These are phyloP conservation scores for Phallusia fumigata DNA, from an alignment of 23 tunicate genomes.

Conservation along the genomic window DNA sequence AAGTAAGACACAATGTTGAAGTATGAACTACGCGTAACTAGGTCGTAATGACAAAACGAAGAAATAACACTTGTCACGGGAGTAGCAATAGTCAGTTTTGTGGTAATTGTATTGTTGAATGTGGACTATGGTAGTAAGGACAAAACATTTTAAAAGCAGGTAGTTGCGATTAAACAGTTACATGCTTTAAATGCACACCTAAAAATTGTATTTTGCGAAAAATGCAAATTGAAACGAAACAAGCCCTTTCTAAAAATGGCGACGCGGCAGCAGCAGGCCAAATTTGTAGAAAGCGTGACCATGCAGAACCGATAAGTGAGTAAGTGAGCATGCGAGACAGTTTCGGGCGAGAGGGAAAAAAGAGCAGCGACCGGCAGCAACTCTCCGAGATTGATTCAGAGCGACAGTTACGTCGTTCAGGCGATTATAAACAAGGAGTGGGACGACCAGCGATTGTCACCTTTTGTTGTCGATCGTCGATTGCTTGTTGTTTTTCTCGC, in stretches of 20 bases:
- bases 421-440: not conserved
- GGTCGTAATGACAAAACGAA: too few relatives aligned
- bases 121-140: too few relatives aligned
- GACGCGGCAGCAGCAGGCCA: not conserved
- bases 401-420: not conserved
- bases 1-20: too few relatives aligned
- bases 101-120: too few relatives aligned
- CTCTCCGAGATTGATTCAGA: not conserved
- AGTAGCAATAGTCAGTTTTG: too few relatives aligned
- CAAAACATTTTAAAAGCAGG: too few relatives aligned
- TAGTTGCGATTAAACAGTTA: too few relatives aligned
- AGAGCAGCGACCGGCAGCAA: not conserved
- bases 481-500: slow-evolving; percentile 11
- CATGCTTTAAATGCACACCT: too few relatives aligned
- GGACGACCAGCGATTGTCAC: not conserved
- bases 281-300: slow-evolving; percentile 11
- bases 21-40: too few relatives aligned
- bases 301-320: not conserved
- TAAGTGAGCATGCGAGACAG: not conserved
- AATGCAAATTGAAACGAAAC: not conserved
- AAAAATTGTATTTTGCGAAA: too few relatives aligned
- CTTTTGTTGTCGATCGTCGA: not conserved
- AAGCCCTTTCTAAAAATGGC: slow-evolving; percentile 3
- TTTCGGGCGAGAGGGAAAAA: not conserved
- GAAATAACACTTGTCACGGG: too few relatives aligned